phyloP scores from a whole-genome alignment of 2,888 invertebrate species.

The Volucella bombylans region DNA sequence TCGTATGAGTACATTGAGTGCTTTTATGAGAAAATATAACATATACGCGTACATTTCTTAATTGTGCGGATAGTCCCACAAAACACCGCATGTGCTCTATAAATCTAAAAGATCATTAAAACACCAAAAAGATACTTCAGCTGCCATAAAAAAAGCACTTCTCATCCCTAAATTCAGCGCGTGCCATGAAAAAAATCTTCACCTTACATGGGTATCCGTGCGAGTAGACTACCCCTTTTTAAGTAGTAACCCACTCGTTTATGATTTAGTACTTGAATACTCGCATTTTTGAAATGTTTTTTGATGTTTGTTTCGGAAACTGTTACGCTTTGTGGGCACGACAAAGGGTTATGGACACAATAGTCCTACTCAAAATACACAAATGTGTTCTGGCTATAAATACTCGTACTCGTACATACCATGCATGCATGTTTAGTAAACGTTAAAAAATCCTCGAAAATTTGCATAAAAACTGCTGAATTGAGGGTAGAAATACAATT shows the following conservation, averaged over 20 bases:
- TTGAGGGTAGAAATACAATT: slow-evolving; percentile 1
- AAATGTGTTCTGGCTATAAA: background rate
- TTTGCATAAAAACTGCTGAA: background rate
- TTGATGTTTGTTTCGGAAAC: slow-evolving; percentile 16
- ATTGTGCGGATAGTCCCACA: too few relatives aligned
- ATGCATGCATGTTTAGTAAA: background rate
- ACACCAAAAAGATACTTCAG: background rate
- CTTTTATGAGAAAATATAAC: too few relatives aligned
- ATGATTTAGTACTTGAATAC: slow-evolving; percentile 6
- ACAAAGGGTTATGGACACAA: slow-evolving; percentile 24
- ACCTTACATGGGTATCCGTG: background rate
- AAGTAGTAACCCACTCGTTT: background rate
- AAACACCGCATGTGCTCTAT: too few relatives aligned
- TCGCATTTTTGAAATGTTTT: background rate
- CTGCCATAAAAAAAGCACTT: background rate
- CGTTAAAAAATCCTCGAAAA: background rate
- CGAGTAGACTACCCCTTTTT: slow-evolving; percentile 19
- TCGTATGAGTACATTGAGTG: too few relatives aligned
- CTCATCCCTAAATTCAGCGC: slow-evolving; percentile 3
- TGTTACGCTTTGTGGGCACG: slow-evolving; percentile 43
- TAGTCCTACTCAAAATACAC: background rate
- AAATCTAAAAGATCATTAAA: too few relatives aligned
- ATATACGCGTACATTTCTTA: too few relatives aligned
- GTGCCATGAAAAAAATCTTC: slow-evolving; percentile 10
- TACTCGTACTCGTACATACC: too few relatives aligned